Base-by-base conservation (phyloP, 2,888 invertebrate genomes). In the Euzetes globulus region DNA sequence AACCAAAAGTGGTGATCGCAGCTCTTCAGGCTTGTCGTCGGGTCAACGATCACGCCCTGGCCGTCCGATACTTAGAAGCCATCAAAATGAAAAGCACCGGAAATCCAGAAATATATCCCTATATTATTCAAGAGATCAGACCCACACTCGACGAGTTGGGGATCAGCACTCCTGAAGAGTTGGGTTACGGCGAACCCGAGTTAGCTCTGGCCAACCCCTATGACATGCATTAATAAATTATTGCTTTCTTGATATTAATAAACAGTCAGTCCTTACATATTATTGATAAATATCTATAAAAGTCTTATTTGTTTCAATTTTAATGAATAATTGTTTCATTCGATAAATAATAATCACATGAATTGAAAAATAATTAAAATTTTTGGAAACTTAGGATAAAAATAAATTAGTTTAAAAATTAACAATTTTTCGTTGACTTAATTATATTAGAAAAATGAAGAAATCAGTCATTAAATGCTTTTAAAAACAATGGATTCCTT, bases 141-240 rank as follows among this genome's bases (percentile, higher is more conserved):
- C 97, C 99, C 45, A 94, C 95, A 2, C 86, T 99, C 76, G 88
- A 88, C 58, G 96, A 99, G 85, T 86, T 99, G 76, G 98, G 99
- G 68, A 89, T 99, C 79, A 89, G 88, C 74, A 95, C 97, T 41
- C 92, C 91, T 0, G 97, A 97, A 83, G 94, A 98, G 82, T 86
- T 99, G 80, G 97, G 97, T 77, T 97, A 93, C 81, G 96, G 97
- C 84, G 91, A 94, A 84, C 99, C 98, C 75, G 97, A 99, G 85
- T 85, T 98, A 83, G 93, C 91, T 77, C 86, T 94, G 58, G 76
- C 75, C 3, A 73, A 77, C 75, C 72, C 74, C 27, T 76, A 45
- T 15, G 70, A 70, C 19, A 45, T 47, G 22, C 45, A 70, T n/a
- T 70, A 3, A 37, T 19, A 9, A 0, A 1, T 19, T 19, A 27